A percentile compares a stretch with the other conserved stretches of the same genome.
These are phyloP conservation scores for Sepioteuthis lessoniana DNA, from an alignment of 2,888 invertebrate species.

Conservation along the genomic window DNA sequence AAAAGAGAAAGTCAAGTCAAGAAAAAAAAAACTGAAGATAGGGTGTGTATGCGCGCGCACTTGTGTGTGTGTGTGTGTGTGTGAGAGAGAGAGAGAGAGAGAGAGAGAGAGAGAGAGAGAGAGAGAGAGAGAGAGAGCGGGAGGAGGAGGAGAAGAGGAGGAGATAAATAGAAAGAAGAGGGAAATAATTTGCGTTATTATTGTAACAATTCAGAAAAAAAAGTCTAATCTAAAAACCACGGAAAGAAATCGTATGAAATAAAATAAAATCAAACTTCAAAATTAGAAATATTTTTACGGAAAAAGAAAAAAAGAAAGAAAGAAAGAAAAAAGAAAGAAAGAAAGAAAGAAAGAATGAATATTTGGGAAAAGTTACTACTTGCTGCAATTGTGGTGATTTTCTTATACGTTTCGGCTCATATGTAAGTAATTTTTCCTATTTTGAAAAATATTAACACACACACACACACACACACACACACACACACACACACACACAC, in stretches of 20 bases:
- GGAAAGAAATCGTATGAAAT: neutral
- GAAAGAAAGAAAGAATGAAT: neutral
- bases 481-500: neutral
- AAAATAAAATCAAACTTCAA: neutral
- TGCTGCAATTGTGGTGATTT: neutral
- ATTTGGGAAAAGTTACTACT: neutral
- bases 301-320: neutral
- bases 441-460: neutral
- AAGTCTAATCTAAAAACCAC: neutral
- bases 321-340: neutral
- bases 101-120: no score
- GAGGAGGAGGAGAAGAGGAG: neutral
- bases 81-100: no score
- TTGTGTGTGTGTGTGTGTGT: no score
- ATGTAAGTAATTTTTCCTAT: neutral
- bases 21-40: no score
- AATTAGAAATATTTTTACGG: neutral
- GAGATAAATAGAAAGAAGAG: neutral
- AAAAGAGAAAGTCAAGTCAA: no score
- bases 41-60: no score
- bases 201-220: neutral
- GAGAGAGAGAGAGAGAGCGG: neutral
- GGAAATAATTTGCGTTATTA: neutral
- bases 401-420: neutral
- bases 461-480: neutral